phyloP scores from a whole-genome alignment of 2,113 vertebrate genomes.

The Tachycineta bicolor region DNA sequence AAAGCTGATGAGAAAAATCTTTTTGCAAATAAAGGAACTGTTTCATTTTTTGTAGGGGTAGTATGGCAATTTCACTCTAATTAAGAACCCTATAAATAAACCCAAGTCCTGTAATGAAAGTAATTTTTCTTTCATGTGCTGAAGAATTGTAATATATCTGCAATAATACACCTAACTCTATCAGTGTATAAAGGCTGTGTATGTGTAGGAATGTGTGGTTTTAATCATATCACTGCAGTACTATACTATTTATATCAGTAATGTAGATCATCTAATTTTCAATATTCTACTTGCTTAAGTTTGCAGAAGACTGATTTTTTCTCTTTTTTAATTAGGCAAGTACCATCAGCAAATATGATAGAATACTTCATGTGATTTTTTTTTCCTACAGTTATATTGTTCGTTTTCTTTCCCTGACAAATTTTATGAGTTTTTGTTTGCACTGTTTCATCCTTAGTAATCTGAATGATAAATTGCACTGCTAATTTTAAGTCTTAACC shows the following conservation, averaged over 20 bases:
- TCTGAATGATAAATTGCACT: background rate
- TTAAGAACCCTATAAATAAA: background rate
- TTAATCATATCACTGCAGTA: background rate
- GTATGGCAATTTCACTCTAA: background rate
- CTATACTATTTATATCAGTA: background rate
- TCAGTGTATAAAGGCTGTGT: background rate
- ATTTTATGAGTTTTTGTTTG: background rate
- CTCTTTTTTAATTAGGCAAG: background rate
- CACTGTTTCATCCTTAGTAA: background rate
- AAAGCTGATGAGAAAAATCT: background rate
- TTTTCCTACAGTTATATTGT: background rate
- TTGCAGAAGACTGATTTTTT: background rate
- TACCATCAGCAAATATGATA: background rate
- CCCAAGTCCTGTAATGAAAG: background rate
- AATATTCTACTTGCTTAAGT: background rate
- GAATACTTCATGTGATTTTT: background rate
- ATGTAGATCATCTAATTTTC: background rate
- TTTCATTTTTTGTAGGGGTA: background rate
- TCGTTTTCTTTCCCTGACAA: background rate
- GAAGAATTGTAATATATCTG: background rate
- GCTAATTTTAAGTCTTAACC: slow-evolving; percentile 42
- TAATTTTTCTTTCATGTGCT: background rate
- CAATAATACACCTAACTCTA: background rate
- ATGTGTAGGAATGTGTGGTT: background rate
- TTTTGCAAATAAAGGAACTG: background rate